These are phyloP conservation scores for Puma concolor DNA, from an alignment of 2,113 vertebrate species.

Conservation along the genomic window DNA sequence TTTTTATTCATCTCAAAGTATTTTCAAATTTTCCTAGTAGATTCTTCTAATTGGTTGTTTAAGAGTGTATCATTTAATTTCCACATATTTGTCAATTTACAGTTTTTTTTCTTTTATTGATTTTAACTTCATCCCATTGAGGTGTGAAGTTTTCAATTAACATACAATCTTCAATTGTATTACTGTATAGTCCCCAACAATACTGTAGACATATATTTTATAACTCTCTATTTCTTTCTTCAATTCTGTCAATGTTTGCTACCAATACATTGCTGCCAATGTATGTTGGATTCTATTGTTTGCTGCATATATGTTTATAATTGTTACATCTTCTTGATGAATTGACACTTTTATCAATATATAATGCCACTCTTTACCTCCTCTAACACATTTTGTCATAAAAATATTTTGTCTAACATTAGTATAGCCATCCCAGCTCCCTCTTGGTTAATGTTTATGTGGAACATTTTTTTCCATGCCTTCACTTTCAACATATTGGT, in stretches of 20 bases:
- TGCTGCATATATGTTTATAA: not conserved
- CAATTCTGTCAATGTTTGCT: not conserved
- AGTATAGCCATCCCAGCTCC: not conserved
- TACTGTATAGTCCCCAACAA: not conserved
- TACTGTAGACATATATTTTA: not conserved
- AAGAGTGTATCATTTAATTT: not conserved
- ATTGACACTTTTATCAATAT: not conserved
- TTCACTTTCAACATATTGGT: not conserved
- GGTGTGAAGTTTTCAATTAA: not conserved
- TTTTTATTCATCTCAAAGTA: not conserved
- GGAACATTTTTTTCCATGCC: not conserved
- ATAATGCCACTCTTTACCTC: not conserved
- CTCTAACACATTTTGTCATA: not conserved
- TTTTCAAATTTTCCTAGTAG: not conserved
- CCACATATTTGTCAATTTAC: not conserved
- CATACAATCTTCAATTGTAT: not conserved
- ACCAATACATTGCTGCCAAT: not conserved
- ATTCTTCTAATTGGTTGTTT: not conserved
- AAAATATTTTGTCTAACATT: not conserved
- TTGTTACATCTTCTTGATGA: not conserved
- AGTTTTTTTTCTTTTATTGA: not conserved
- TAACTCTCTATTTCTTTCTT: not conserved
- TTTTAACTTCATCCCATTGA: not conserved
- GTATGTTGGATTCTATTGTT: not conserved
- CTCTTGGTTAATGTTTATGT: not conserved